Evolutionary conservation across 2,888 invertebrate genomes (phyloP).

Genomic region (Dicyrtomina minuta): DNA sequence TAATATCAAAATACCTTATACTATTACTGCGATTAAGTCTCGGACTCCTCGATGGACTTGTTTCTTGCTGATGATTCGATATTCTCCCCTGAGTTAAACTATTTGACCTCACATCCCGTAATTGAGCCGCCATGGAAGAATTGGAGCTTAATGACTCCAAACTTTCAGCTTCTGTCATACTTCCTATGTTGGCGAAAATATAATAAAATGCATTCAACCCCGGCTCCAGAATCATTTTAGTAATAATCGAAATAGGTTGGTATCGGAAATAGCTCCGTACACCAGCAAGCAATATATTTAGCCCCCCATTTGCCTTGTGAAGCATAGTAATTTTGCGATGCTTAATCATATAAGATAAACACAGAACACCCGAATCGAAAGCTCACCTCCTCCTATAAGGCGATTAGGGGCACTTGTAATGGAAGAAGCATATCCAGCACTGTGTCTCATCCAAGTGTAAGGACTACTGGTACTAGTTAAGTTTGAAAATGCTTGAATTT

Average conservation of each 20-base stretch:
- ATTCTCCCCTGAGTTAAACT: constrained; percentile 67
- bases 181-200: constrained; percentile 54
- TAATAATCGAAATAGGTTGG: no score
- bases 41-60: constrained; percentile 56
- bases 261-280: no score
- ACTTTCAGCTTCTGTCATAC: constrained; percentile 86
- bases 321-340: no score
- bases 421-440: constrained; percentile 60
- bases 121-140: constrained; percentile 63
- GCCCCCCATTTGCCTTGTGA: no score
- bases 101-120: constrained; percentile 68
- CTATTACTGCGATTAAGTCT: constrained; percentile 87
- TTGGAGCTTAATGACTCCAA: constrained; percentile 64
- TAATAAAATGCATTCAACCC: no score
- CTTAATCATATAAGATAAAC: no score
- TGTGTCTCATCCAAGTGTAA: constrained; percentile 84
- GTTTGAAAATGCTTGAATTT: constrained; percentile 58
- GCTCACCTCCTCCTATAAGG: constrained; percentile 54
- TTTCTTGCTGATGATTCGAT: constrained; percentile 61
- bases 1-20: constrained; percentile 80
- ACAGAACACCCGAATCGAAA: no score
- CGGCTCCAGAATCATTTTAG: no score
- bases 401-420: constrained; percentile 54
- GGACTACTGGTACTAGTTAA: constrained; percentile 61
- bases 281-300: no score